Percentiles rank a stretch among this genome's conserved stretches.
Conservation (phyloP, 1,140 invertebrate genomes). For the Lucilia cuprina region DNA sequence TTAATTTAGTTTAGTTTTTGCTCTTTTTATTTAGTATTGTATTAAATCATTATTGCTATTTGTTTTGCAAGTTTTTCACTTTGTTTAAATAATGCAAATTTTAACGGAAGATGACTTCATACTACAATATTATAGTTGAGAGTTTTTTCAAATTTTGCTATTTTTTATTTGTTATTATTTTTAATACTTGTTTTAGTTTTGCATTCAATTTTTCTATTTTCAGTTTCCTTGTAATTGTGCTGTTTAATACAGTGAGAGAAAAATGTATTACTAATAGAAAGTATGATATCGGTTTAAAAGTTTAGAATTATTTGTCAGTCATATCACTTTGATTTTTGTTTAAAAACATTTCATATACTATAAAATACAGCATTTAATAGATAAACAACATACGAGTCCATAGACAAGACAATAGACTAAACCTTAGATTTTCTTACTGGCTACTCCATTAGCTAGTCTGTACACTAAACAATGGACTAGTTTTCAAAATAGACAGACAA, state of each 20-base stretch:
- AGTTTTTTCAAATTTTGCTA: background rate
- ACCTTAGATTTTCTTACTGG: no score
- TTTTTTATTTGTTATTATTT: background rate
- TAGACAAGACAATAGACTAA: no score
- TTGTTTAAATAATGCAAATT: constrained; percentile 20
- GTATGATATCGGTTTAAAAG: no score
- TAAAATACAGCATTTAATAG: no score
- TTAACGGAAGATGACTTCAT: constrained; percentile 40
- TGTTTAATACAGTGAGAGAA: background rate
- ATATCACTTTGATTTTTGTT: no score
- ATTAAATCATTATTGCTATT: constrained; percentile 22
- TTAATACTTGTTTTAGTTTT: background rate
- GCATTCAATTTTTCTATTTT: constrained; percentile 22
- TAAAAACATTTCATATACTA: no score
- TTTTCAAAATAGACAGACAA: no score
- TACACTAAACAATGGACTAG: no score
- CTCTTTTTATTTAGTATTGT: constrained; percentile 32
- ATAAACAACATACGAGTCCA: no score
- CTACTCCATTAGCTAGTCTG: no score
- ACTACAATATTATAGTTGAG: background rate
- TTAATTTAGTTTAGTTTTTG: background rate
- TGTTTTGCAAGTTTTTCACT: background rate
- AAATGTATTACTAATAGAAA: background rate
- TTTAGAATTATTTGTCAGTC: no score
- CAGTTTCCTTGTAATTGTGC: constrained; percentile 28